Conservation (phyloP, 2,888 invertebrate genomes). For the Scaptomyza polygonia region DNA sequence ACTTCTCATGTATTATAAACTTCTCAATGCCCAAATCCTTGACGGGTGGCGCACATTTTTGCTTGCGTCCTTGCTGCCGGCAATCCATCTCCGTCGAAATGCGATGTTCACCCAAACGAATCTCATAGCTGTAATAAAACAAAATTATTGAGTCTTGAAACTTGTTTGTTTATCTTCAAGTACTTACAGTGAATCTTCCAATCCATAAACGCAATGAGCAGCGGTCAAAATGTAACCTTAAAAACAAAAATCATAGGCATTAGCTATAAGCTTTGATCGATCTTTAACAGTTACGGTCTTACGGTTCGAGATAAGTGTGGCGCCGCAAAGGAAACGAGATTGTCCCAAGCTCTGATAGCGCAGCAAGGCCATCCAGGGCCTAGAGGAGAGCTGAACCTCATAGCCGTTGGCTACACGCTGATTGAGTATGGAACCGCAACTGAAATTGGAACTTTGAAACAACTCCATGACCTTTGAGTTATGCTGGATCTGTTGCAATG, state of each 20-base stretch:
- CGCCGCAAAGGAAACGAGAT: slow-evolving; percentile 69
- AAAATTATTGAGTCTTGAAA: not conserved
- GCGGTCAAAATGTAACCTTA: slow-evolving; percentile 75
- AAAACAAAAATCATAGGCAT: not conserved
- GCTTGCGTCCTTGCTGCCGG: slow-evolving; percentile 56
- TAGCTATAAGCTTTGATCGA: too few species aligned
- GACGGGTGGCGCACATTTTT: slow-evolving; percentile 71
- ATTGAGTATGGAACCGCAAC: slow-evolving; percentile 55
- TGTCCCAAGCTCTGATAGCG: slow-evolving; percentile 53
- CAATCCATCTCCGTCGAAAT: slow-evolving; percentile 71
- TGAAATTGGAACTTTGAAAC: slow-evolving; percentile 50
- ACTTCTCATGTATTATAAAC: slow-evolving; percentile 61
- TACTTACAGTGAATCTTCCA: slow-evolving; percentile 64
- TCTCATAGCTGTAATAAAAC: slow-evolving; percentile 48
- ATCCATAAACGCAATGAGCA: slow-evolving; percentile 67
- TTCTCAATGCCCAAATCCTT: slow-evolving; percentile 71
- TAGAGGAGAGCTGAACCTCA: slow-evolving; percentile 68
- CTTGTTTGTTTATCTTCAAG: too few species aligned
- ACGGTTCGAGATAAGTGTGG: slow-evolving; percentile 69
- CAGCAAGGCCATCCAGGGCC: slow-evolving; percentile 77
- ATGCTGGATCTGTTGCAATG: slow-evolving; percentile 61
- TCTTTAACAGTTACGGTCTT: not conserved
- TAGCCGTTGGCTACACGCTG: slow-evolving; percentile 67
- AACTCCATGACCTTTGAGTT: slow-evolving; percentile 64
- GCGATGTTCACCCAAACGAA: slow-evolving; percentile 76